These are phyloP conservation scores for Aporophyla nigra DNA, from an alignment of 2,888 invertebrate genomes.

Conservation along the genomic window DNA sequence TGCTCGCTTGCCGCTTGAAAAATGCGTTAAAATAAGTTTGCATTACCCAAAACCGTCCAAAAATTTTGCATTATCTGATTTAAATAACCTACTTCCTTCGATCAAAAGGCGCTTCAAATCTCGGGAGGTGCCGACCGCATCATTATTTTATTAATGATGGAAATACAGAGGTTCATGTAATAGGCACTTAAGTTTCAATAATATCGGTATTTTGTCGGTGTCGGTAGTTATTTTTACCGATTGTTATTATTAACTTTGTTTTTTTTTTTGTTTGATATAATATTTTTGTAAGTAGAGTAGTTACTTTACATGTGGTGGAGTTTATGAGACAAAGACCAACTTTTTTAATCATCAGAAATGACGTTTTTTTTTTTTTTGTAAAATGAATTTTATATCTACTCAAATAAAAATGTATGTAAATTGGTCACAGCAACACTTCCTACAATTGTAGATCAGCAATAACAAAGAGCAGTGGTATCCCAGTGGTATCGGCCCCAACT, in stretches of 20 bases:
- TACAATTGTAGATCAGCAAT: too few species aligned
- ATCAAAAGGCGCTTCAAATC: conserved; percentile 21
- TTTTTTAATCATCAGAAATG: too few species aligned
- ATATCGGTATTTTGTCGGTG: conserved; percentile 24
- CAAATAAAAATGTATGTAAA: too few species aligned
- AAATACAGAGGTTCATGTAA: conserved; percentile 47
- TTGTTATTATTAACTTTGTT: conserved; percentile 6
- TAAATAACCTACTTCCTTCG: conserved; percentile 46
- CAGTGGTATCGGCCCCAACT: too few species aligned
- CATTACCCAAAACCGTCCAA: conserved; percentile 25
- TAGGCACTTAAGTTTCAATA: conserved; percentile 63
- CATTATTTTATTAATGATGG: conserved; percentile 40
- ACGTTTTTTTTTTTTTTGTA: too few species aligned
- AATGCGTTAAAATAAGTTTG: not conserved
- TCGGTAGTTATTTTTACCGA: conserved; percentile 26
- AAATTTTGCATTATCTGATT: conserved; percentile 16
- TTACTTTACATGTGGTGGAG: not conserved
- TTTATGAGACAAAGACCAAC: not conserved
- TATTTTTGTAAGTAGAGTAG: conserved; percentile 29
- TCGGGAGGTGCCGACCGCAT: conserved; percentile 15
- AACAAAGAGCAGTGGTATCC: too few species aligned
- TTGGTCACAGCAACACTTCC: too few species aligned
- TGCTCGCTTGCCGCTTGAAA: not conserved
- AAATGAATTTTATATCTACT: too few species aligned
- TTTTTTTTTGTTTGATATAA: conserved; percentile 5